phyloP scores from a whole-genome alignment of 2,888 invertebrate species.

The Drosophila pseudotalamancana region DNA sequence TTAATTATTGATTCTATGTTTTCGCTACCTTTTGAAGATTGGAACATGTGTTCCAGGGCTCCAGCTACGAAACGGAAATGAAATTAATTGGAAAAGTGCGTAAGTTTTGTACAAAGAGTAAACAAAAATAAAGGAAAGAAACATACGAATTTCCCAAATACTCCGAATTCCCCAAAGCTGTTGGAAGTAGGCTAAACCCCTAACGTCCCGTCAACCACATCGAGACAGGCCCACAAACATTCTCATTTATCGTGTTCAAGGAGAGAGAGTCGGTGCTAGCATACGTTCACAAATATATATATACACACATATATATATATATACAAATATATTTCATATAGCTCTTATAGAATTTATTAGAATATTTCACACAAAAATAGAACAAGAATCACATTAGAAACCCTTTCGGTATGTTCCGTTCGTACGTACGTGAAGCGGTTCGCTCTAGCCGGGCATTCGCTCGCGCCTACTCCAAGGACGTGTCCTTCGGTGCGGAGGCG shows the following conservation, averaged over 20 bases:
- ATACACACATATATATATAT: background rate
- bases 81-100: slow-evolving; percentile 81
- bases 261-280: slow-evolving; percentile 28
- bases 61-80: slow-evolving; percentile 64
- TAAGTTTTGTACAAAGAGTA: slow-evolving; percentile 9
- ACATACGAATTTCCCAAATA: background rate
- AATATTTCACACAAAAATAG: background rate
- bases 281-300: slow-evolving; percentile 13
- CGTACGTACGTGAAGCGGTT: slow-evolving; percentile 40
- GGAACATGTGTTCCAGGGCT: slow-evolving; percentile 66
- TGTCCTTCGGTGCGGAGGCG: slow-evolving; percentile 98
- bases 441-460: slow-evolving; percentile 32
- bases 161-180: background rate
- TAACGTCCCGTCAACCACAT: background rate
- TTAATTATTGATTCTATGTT: slow-evolving; percentile 82
- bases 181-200: slow-evolving; percentile 30
- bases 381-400: too few species aligned
- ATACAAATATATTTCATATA: background rate
- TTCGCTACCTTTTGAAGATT: slow-evolving; percentile 84
- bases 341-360: background rate
- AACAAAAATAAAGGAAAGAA: background rate
- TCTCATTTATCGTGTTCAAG: slow-evolving; percentile 26
- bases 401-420: slow-evolving; percentile 52
- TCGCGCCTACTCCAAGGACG: slow-evolving; percentile 96
- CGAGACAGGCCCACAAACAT: background rate